Conservation (phyloP, 1,140 invertebrate species). For the Drosophila bipectinata region DNA sequence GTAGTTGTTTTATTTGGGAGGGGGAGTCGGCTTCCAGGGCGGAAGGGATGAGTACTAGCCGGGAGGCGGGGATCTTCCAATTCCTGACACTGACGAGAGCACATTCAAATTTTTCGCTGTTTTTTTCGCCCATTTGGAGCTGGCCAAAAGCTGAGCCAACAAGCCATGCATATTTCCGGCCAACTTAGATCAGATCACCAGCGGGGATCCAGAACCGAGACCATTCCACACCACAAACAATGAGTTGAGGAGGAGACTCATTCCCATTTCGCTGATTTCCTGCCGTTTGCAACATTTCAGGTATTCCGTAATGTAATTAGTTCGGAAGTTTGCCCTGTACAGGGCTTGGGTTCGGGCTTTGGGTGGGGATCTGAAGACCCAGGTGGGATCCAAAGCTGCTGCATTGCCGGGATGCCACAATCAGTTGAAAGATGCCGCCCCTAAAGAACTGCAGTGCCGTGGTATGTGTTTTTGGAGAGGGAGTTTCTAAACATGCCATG, state of each 20-base stretch:
- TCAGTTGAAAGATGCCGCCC: slow-evolving; percentile 76
- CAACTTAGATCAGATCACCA: slow-evolving; percentile 32
- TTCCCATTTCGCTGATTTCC: slow-evolving; percentile 67
- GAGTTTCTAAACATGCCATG: neutral
- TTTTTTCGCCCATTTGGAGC: slow-evolving; percentile 59
- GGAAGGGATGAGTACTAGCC: neutral
- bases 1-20: neutral
- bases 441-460: slow-evolving; percentile 21
- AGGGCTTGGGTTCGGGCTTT: neutral
- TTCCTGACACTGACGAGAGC: slow-evolving; percentile 64
- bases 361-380: slow-evolving; percentile 7
- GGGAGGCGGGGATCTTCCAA: slow-evolving; percentile 28
- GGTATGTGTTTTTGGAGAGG: too few relatives aligned
- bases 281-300: slow-evolving; percentile 58
- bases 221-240: slow-evolving; percentile 7
- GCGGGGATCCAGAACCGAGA: slow-evolving; percentile 11
- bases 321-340: slow-evolving; percentile 20
- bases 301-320: slow-evolving; percentile 76
- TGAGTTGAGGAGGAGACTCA: slow-evolving; percentile 11
- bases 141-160: slow-evolving; percentile 55
- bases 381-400: slow-evolving; percentile 43
- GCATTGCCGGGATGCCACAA: slow-evolving; percentile 68
- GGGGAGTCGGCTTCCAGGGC: neutral
- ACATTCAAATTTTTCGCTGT: slow-evolving; percentile 67
- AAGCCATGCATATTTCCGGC: slow-evolving; percentile 81